phyloP scores from a whole-genome alignment of 2,888 invertebrate genomes.

The Chironomus riparius region DNA sequence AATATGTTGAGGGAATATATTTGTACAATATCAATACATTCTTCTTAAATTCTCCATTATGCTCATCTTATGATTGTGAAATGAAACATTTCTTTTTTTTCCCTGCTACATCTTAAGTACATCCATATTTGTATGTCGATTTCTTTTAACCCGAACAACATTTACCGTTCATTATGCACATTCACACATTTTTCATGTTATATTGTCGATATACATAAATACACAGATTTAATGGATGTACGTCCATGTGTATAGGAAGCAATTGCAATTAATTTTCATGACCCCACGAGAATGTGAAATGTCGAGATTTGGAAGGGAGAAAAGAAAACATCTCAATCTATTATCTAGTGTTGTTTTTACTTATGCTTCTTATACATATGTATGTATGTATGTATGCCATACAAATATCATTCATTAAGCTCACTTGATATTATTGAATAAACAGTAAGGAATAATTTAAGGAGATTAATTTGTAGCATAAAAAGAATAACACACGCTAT shows the following conservation, averaged over 20 bases:
- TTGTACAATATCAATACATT: neutral
- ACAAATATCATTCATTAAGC: no score
- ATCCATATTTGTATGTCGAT: neutral
- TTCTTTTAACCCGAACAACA: neutral
- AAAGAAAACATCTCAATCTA: slow-evolving; percentile 11
- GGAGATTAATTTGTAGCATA: no score
- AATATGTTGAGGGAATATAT: neutral
- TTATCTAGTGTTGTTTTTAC: neutral
- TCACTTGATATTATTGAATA: no score
- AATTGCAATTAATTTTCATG: slow-evolving; percentile 14
- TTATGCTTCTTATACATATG: no score
- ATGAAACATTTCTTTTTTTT: neutral
- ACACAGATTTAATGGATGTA: slow-evolving; percentile 1
- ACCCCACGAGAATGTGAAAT: neutral
- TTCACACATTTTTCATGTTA: slow-evolving; percentile 11
- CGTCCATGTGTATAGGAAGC: neutral
- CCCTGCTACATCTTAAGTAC: neutral
- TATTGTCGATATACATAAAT: neutral
- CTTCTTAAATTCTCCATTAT: neutral
- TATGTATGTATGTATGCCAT: no score
- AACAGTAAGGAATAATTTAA: no score
- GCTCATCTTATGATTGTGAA: neutral
- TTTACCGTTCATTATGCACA: slow-evolving; percentile 15
- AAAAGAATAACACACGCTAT: no score
- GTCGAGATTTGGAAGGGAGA: neutral